phyloP scores from a whole-genome alignment of 2,797 vertebrate genomes.

The Avahi laniger region DNA sequence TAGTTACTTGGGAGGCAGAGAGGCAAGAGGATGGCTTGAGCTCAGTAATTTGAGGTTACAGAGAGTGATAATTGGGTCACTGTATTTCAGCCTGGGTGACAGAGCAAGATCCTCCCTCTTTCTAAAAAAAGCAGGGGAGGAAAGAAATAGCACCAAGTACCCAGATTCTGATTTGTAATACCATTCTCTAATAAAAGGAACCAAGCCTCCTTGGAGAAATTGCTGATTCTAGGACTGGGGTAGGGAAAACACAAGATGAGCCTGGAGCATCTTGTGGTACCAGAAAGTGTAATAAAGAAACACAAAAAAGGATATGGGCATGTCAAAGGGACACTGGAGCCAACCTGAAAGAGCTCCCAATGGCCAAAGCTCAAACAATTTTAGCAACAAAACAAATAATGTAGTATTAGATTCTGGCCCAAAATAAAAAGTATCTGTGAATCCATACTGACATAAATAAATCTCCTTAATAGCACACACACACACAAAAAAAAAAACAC shows the following conservation, averaged over 20 bases:
- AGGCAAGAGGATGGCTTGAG: too few species aligned
- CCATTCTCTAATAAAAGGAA: neutral
- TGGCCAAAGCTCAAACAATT: neutral
- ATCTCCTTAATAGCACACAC: neutral
- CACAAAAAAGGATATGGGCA: neutral
- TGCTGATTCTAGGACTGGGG: neutral
- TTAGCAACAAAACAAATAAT: neutral
- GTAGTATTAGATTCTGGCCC: neutral
- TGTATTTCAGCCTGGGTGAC: too few species aligned
- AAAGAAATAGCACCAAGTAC: neutral
- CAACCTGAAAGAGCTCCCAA: neutral
- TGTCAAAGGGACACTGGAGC: neutral
- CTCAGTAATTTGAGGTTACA: too few species aligned
- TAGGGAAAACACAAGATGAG: neutral
- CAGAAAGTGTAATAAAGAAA: neutral
- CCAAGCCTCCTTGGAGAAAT: neutral
- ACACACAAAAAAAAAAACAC: neutral
- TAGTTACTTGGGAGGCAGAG: too few species aligned
- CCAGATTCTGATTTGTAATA: neutral
- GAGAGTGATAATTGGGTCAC: too few species aligned
- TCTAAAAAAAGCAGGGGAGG: too few species aligned
- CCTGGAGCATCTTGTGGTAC: neutral
- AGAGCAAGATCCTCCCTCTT: too few species aligned
- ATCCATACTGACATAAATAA: neutral
- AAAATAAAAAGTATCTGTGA: neutral